Conservation (phyloP, 2,113 vertebrate genomes). For the Podarcis raffonei region DNA sequence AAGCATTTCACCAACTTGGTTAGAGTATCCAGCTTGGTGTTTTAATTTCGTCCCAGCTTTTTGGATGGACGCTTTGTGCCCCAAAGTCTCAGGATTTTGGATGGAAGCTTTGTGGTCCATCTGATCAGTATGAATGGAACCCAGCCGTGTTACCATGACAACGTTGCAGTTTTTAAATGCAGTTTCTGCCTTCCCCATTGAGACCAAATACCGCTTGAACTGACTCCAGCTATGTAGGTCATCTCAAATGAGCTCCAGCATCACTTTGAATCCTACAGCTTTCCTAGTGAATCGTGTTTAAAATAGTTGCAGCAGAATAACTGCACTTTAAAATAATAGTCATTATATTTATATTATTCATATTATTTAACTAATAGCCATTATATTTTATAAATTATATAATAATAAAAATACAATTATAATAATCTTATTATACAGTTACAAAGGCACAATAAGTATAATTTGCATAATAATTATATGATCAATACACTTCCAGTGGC, state of each 20-base stretch:
- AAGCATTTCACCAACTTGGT: neutral
- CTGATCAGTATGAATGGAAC: neutral
- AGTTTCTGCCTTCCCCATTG: neutral
- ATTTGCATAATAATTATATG: too few relatives aligned
- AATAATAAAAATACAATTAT: too few relatives aligned
- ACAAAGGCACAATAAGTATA: too few relatives aligned
- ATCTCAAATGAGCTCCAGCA: neutral
- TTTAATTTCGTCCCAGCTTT: neutral
- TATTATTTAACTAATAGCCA: too few relatives aligned
- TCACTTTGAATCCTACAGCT: neutral
- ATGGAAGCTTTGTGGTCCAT: neutral
- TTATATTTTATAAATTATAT: too few relatives aligned
- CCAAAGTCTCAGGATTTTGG: neutral
- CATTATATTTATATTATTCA: neutral
- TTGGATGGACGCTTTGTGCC: neutral
- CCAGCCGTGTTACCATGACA: neutral
- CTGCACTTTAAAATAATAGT: neutral
- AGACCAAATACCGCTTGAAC: neutral
- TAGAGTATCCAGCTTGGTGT: neutral
- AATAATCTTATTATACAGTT: too few relatives aligned
- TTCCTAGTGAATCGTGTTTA: neutral
- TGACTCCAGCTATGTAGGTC: neutral
- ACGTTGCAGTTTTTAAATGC: neutral
- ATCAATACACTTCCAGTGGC: too few relatives aligned
- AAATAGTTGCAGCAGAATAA: neutral